These are phyloP conservation scores for Avahi laniger DNA, from an alignment of 2,797 vertebrate genomes.

Conservation along the genomic window DNA sequence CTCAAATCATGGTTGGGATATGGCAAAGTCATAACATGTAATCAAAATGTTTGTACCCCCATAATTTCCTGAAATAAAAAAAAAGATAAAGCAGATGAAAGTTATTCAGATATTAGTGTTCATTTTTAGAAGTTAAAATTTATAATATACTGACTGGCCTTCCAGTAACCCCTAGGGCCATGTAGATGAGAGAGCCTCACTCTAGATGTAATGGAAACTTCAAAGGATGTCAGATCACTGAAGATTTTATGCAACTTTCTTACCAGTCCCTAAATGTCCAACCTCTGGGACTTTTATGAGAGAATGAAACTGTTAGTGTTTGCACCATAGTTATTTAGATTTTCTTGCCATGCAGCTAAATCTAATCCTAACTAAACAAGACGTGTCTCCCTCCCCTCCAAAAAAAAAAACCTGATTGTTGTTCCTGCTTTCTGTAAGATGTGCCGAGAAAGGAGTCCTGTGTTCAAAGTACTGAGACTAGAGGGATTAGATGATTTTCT, in stretches of 20 bases:
- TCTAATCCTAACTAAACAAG: constrained; percentile 35
- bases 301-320: constrained; percentile 29
- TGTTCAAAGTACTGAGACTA: too few relatives aligned
- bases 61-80: too few relatives aligned
- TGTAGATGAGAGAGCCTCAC: not conserved
- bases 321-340: constrained; percentile 16
- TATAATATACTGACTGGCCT: not conserved
- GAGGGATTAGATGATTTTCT: not conserved
- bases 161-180: not conserved
- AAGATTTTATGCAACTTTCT: constrained; percentile 48
- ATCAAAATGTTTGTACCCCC: too few relatives aligned
- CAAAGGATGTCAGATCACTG: not conserved
- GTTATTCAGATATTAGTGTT: constrained; percentile 34
- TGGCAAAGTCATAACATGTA: too few relatives aligned
- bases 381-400: not conserved
- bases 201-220: not conserved
- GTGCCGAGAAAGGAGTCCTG: not conserved
- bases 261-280: not conserved
- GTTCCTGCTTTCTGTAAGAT: not conserved
- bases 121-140: constrained; percentile 34
- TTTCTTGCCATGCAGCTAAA: constrained; percentile 21
- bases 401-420: not conserved
- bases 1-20: too few relatives aligned
- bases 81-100: not conserved
- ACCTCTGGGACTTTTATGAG: constrained; percentile 29